Evolutionary conservation across 2,888 invertebrate genomes (phyloP).

Genomic region (Euplagia quadripunctaria): DNA sequence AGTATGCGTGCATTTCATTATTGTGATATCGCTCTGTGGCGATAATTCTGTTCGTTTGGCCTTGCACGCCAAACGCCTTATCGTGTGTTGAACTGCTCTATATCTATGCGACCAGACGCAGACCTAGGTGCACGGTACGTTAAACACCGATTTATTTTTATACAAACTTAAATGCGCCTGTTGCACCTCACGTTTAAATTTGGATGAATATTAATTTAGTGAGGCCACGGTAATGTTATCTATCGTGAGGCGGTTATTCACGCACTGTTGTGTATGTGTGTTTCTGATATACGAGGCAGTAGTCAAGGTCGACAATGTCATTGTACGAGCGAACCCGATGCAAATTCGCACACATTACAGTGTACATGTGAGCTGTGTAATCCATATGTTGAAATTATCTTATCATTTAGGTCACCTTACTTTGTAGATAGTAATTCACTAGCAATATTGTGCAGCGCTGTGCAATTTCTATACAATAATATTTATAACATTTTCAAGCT

Average conservation of each 20-base stretch:
- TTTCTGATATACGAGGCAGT: slow-evolving; percentile 76
- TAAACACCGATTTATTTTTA: slow-evolving; percentile 31
- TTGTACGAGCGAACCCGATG: slow-evolving; percentile 81
- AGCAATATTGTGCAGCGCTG: slow-evolving; percentile 44
- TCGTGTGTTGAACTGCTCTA: slow-evolving; percentile 84
- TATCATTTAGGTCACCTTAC: slow-evolving; percentile 88
- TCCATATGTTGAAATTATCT: slow-evolving; percentile 82
- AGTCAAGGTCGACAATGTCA: slow-evolving; percentile 87
- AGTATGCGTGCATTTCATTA: slow-evolving; percentile 36
- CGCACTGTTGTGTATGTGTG: slow-evolving; percentile 54
- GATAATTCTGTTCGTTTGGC: slow-evolving; percentile 72
- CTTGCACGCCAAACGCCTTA: slow-evolving; percentile 80
- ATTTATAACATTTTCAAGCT: slow-evolving; percentile 11
- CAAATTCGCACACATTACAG: slow-evolving; percentile 71
- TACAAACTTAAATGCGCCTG: slow-evolving; percentile 18
- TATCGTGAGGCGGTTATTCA: slow-evolving; percentile 70
- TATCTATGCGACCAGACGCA: slow-evolving; percentile 45
- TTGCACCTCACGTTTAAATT: slow-evolving; percentile 44
- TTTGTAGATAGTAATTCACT: slow-evolving; percentile 76
- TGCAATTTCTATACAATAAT: not conserved
- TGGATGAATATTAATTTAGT: slow-evolving; percentile 61
- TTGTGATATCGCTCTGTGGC: slow-evolving; percentile 49
- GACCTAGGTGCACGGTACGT: slow-evolving; percentile 16
- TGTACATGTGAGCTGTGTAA: slow-evolving; percentile 59
- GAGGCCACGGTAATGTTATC: no score